Conservation (phyloP, 2,797 vertebrate species). For the Emys orbicularis region DNA sequence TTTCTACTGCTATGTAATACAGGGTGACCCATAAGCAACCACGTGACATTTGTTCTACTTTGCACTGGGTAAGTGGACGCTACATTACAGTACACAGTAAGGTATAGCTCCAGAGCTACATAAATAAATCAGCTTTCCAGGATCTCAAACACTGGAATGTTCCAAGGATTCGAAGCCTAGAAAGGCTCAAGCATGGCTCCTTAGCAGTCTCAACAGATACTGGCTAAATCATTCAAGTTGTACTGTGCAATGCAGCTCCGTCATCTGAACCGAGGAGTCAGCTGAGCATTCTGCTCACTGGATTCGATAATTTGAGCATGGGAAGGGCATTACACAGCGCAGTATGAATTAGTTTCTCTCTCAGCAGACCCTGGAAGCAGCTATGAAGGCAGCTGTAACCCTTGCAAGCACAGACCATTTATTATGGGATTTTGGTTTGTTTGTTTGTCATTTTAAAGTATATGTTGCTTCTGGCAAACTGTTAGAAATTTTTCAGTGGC, state of each 20-base stretch:
- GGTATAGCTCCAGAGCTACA: constrained; percentile 21
- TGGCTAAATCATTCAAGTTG: constrained; percentile 75
- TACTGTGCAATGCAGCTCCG: constrained; percentile 70
- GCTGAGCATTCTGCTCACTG: constrained; percentile 59
- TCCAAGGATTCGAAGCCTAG: constrained; percentile 33
- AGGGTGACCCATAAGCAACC: not conserved
- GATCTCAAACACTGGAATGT: constrained; percentile 50
- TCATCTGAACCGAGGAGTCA: constrained; percentile 69
- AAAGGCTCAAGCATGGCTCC: constrained; percentile 56
- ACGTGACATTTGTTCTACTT: constrained; percentile 3
- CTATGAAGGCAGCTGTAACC: constrained; percentile 37
- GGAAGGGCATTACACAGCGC: constrained; percentile 45
- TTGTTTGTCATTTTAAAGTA: not conserved
- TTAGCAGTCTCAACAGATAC: constrained; percentile 68
- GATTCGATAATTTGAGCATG: constrained; percentile 69
- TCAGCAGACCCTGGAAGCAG: constrained; percentile 24
- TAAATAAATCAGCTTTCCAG: not conserved
- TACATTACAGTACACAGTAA: not conserved
- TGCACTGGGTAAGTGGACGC: constrained; percentile 30
- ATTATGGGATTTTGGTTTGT: not conserved
- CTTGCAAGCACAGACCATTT: not conserved
- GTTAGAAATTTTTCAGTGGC: not conserved
- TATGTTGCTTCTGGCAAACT: not conserved
- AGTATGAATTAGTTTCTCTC: not conserved
- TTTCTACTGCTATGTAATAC: not conserved